These are phyloP conservation scores for Rhynchonema sp. DNA, from an alignment of 2,888 invertebrate genomes.

Conservation along the genomic window DNA sequence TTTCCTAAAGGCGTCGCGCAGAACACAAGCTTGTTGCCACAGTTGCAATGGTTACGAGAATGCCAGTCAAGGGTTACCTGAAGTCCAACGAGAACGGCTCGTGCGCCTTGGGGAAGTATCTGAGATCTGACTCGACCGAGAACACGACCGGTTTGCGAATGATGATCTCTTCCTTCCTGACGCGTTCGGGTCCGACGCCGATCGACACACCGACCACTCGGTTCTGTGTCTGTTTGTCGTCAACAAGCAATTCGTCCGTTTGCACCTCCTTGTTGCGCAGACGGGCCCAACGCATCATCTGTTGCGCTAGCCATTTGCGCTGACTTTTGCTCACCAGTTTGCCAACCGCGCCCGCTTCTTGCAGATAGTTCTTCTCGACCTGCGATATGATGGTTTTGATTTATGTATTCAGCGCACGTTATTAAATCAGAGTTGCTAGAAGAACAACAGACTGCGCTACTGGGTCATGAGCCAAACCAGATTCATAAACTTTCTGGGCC, in stretches of 20 bases:
- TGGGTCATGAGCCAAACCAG: no score
- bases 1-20: no score
- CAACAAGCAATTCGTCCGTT: neutral
- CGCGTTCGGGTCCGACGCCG: neutral
- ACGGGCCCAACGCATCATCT: neutral
- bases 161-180: neutral
- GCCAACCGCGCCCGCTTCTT: neutral
- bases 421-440: neutral
- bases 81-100: no score
- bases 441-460: neutral
- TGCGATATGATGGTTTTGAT: no score
- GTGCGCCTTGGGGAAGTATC: neutral
- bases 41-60: no score
- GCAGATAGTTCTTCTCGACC: no score
- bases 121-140: neutral
- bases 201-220: no score
- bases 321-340: neutral
- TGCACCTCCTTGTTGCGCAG: neutral
- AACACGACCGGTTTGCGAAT: neutral
- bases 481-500: no score
- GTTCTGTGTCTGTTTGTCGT: no score
- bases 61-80: no score
- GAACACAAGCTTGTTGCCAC: no score
- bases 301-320: neutral
- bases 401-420: no score